Evolutionary conservation across 1,140 invertebrate species (phyloP), one percentile per base, ranked within the genome.

Genomic region (Popillia japonica): DNA sequence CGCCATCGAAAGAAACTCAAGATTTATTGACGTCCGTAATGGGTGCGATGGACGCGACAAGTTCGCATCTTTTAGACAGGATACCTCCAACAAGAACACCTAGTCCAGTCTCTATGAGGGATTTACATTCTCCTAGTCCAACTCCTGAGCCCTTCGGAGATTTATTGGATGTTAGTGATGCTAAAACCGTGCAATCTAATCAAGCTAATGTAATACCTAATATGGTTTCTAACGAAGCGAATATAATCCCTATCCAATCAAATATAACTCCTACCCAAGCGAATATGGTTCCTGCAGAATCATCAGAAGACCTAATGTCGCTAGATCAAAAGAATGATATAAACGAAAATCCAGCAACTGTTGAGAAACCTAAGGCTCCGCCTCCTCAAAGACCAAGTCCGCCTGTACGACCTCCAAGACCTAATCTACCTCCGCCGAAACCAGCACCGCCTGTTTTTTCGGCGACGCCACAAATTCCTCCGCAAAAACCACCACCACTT

Each of bases 21-120:
- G 94, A 96, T 84, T 88, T 97, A 2, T 93, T 96, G 27, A 89
- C 94, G 72, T 94, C 93, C 11, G 95, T 97, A 0, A 96, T 95
- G 23, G 95, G 94, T 6, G 94, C 94, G 61, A 92, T 97, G 93
- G 94, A 96, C 84, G 94, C 95, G 34, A 95, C 94, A 0, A 96
- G 94, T 76, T 93, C 94, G 20, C 92, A 95, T 85, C 87, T 97
- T 68, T 84, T 96, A 48, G 94, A 96, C 79, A 91, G 95, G 64
- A 90, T 96, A 61, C 93, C 94, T 79, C 93, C 93, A 8, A 96
- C 94, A 0, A 90, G 94, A 79, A 94, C 93, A 0, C 94, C 94
- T 0, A 95, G 94, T 86, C 94, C 94, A 0, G 93, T 95, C 0
- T 92, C 94, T 11, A 94, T 95, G 87, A 87, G 92, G 59, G 92